These are phyloP conservation scores for Caenorhabditis tropicalis DNA, from an alignment of 1,140 invertebrate species.

Conservation along the genomic window DNA sequence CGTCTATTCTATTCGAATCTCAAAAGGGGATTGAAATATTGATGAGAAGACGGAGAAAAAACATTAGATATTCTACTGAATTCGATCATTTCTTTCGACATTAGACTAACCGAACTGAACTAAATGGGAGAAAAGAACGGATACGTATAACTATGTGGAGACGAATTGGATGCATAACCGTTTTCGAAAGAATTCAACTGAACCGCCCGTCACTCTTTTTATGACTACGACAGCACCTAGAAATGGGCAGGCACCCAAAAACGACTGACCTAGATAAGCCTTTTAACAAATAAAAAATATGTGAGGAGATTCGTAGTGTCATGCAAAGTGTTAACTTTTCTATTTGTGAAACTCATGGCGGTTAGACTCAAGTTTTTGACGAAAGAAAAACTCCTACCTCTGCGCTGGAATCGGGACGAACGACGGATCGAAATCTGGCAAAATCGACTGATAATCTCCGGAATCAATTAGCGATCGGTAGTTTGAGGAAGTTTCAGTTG, in stretches of 20 bases:
- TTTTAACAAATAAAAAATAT: neutral
- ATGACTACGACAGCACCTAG: neutral
- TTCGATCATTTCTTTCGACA: too few species aligned
- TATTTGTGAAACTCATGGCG: too few species aligned
- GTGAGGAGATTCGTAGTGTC: neutral
- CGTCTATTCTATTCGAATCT: too few species aligned
- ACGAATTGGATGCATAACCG: slow-evolving; percentile 14
- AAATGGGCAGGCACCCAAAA: neutral
- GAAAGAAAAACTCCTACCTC: too few species aligned
- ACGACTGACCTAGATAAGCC: slow-evolving; percentile 15
- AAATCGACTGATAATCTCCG: slow-evolving; percentile 44
- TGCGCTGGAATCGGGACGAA: slow-evolving; percentile 4
- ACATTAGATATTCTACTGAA: too few species aligned
- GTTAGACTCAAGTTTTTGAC: too few species aligned
- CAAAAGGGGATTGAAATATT: neutral
- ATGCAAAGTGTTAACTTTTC: neutral
- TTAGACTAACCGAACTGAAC: neutral
- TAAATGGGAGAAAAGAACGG: neutral
- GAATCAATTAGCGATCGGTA: slow-evolving; percentile 43
- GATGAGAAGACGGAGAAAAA: too few species aligned
- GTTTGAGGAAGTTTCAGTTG: slow-evolving; percentile 23
- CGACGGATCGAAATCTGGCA: slow-evolving; percentile 30
- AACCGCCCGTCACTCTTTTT: slow-evolving; percentile 6
- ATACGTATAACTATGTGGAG: neutral
- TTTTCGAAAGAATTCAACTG: slow-evolving; percentile 3